phyloP scores from a whole-genome alignment of 1,140 invertebrate species.

The Euwallacea similis region DNA sequence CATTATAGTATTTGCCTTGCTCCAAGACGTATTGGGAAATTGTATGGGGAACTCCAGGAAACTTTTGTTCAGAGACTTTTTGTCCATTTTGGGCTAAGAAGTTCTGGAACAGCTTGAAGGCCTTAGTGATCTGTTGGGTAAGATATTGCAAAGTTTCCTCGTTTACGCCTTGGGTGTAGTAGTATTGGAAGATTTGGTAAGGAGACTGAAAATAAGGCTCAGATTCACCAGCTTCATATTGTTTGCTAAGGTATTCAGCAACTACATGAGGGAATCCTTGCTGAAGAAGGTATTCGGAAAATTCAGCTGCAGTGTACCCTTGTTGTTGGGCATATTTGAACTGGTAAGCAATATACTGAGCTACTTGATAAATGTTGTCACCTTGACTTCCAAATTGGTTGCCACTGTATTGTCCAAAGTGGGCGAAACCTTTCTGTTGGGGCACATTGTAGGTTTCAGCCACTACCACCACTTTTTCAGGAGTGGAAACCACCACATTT shows the following conservation, averaged over 20 bases:
- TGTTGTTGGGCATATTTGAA: constrained; percentile 11
- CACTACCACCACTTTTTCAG: not conserved
- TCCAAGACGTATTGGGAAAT: constrained; percentile 11
- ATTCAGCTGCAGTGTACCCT: constrained; percentile 6
- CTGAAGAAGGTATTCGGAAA: not conserved
- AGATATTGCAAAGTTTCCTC: constrained; percentile 14
- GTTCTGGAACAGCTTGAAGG: constrained; percentile 1
- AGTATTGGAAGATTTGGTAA: constrained; percentile 19
- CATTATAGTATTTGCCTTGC: constrained; percentile 5
- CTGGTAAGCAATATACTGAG: constrained; percentile 20
- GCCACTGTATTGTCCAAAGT: not conserved
- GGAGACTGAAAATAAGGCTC: constrained; percentile 15
- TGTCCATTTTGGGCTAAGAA: not conserved
- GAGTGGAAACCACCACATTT: not conserved
- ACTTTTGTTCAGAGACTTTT: not conserved
- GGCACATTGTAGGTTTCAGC: not conserved
- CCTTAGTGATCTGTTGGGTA: constrained; percentile 10
- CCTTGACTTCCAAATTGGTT: not conserved
- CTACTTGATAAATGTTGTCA: constrained; percentile 15
- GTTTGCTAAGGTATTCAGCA: constrained; percentile 14
- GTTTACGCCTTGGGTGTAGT: not conserved
- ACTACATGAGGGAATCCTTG: constrained; percentile 16
- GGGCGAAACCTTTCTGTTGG: not conserved
- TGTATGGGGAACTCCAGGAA: not conserved
- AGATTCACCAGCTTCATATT: constrained; percentile 12